Evolutionary conservation across 2,113 vertebrate genomes (phyloP).

Genomic region (Vimba vimba): DNA sequence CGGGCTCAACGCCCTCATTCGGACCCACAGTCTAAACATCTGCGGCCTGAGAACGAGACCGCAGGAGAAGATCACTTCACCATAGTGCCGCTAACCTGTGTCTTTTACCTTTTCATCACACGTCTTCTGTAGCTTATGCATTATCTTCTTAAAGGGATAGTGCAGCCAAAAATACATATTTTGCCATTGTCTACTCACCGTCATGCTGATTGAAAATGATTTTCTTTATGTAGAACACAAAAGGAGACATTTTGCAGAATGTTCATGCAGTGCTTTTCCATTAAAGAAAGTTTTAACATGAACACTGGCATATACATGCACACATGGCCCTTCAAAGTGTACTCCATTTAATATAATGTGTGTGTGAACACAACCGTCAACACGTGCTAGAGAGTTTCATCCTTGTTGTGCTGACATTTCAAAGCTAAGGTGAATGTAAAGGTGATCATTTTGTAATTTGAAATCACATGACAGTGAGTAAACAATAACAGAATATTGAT

Average conservation of each 20-base stretch:
- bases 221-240: not conserved
- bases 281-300: not conserved
- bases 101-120: constrained; percentile 28
- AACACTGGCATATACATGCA: no score
- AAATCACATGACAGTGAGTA: not conserved
- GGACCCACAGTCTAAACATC: constrained; percentile 19
- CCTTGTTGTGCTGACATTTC: not conserved
- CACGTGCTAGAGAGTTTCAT: no score
- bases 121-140: constrained; percentile 21
- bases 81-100: constrained; percentile 54
- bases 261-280: not conserved
- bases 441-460: not conserved
- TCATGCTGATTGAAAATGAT: not conserved
- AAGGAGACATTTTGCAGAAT: not conserved
- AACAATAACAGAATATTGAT: not conserved
- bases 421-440: not conserved
- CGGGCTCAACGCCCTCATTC: constrained; percentile 53
- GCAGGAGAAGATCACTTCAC: constrained; percentile 34
- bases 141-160: constrained; percentile 4
- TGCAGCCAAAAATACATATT: not conserved
- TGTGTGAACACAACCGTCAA: no score
- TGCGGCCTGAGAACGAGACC: not conserved
- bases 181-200: not conserved
- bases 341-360: no score
- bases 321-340: no score